Conservation (phyloP, 2,113 vertebrate species). For the Okapia johnstoni region DNA sequence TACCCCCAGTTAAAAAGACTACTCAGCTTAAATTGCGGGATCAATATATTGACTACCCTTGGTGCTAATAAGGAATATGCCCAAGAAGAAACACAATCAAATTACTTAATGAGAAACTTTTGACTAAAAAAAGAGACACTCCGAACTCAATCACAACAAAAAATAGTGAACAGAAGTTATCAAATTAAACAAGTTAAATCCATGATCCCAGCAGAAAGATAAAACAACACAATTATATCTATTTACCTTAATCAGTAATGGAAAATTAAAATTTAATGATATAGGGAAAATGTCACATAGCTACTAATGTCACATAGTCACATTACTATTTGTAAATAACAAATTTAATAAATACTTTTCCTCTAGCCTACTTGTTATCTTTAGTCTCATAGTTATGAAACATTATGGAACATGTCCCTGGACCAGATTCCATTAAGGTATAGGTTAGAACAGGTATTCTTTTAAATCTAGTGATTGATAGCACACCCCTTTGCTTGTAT, state of each 20-base stretch:
- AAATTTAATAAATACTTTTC: background rate
- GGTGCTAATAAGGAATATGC: background rate
- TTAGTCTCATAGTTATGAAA: background rate
- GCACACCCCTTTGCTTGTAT: background rate
- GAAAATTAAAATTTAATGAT: conserved; percentile 11
- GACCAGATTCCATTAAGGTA: background rate
- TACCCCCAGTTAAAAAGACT: background rate
- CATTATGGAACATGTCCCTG: background rate
- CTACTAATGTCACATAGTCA: background rate
- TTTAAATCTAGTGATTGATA: background rate
- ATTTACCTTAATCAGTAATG: background rate
- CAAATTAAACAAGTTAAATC: background rate
- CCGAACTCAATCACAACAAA: background rate
- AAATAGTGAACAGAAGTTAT: background rate
- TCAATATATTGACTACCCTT: background rate
- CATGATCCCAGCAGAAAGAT: background rate
- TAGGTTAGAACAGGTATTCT: background rate
- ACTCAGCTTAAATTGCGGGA: background rate
- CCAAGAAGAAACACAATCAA: background rate
- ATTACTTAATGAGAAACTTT: background rate
- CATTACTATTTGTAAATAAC: background rate
- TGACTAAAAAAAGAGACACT: background rate
- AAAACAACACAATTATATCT: background rate
- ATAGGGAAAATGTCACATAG: background rate
- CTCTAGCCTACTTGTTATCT: background rate